Percentiles rank a stretch among this genome's conserved stretches.
Conservation (phyloP, 2,888 invertebrate species). For the Drosophila niveifrons region DNA sequence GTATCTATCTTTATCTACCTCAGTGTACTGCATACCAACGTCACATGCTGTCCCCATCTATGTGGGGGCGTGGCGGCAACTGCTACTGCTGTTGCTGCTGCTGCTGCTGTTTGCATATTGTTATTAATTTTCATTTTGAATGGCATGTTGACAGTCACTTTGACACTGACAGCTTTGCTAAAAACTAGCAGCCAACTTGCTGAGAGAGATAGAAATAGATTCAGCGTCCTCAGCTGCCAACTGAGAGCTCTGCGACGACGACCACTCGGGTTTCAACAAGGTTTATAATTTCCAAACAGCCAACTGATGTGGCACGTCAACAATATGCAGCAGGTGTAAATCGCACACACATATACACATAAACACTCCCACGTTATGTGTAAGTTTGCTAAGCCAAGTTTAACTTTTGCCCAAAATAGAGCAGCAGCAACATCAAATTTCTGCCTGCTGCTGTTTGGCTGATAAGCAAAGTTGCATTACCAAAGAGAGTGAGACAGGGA, state of each 20-base stretch:
- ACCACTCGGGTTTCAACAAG: constrained; percentile 63
- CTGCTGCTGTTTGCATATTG: constrained; percentile 69
- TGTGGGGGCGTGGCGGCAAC: constrained; percentile 39
- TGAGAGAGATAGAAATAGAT: constrained; percentile 35
- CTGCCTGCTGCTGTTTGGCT: constrained; percentile 50
- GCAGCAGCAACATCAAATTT: constrained; percentile 8
- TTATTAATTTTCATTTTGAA: constrained; percentile 83
- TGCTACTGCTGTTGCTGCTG: constrained; percentile 23
- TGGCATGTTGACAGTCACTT: constrained; percentile 83
- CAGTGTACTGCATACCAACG: neutral
- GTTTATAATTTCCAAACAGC: constrained; percentile 72
- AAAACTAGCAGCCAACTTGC: constrained; percentile 56
- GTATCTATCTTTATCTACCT: constrained; percentile 15
- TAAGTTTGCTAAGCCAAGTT: constrained; percentile 60
- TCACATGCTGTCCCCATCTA: neutral
- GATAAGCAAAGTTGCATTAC: constrained; percentile 54
- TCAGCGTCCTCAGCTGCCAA: constrained; percentile 31
- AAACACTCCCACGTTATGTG: constrained; percentile 1
- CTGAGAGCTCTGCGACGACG: constrained; percentile 46
- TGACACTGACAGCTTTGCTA: constrained; percentile 81
- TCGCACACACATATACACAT: constrained; percentile 40
- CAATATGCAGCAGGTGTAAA: constrained; percentile 71
- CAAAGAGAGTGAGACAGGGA: neutral
- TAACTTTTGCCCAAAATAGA: constrained; percentile 58
- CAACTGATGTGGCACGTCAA: constrained; percentile 66